These are phyloP conservation scores for Gonocerus acuteangulatus DNA, from an alignment of 2,888 invertebrate genomes.

Conservation along the genomic window DNA sequence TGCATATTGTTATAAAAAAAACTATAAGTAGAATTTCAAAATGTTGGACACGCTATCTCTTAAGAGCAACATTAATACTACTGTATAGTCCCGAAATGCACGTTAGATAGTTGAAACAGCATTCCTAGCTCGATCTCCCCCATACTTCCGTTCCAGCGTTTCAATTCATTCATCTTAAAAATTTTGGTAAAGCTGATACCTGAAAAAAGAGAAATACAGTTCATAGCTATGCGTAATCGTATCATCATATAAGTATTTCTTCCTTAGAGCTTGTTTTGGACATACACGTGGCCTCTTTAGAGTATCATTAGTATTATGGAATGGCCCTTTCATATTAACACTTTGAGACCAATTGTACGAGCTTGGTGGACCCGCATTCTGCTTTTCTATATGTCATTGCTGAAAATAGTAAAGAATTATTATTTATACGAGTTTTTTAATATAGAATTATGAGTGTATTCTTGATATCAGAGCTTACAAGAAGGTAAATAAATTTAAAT, in stretches of 20 bases:
- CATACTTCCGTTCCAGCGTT: slow-evolving; percentile 92
- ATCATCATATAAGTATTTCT: neutral
- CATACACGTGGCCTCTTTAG: slow-evolving; percentile 55
- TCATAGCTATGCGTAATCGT: neutral
- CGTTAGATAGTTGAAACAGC: slow-evolving; percentile 94
- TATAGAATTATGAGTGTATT: too few species aligned
- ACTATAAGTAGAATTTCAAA: too few species aligned
- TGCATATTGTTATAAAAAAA: too few species aligned
- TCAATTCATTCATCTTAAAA: slow-evolving; percentile 91
- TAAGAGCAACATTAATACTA: too few species aligned
- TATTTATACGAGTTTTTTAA: too few species aligned
- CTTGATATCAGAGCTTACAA: too few species aligned
- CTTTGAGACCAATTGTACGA: slow-evolving; percentile 43
- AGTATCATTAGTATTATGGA: slow-evolving; percentile 54
- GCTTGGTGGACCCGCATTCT: slow-evolving; percentile 9
- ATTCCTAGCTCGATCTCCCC: slow-evolving; percentile 80
- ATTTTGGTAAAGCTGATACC: slow-evolving; percentile 92
- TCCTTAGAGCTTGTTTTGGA: neutral
- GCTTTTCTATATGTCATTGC: slow-evolving; percentile 25
- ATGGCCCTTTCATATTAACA: slow-evolving; percentile 57
- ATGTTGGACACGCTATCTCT: too few species aligned
- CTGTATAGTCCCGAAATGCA: slow-evolving; percentile 86
- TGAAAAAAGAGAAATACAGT: slow-evolving; percentile 44
- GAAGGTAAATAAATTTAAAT: neutral
- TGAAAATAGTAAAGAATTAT: too few species aligned